These are phyloP conservation scores for Montipora foliosa DNA, from an alignment of 64 coral and sea anemone species.

Conservation along the genomic window DNA sequence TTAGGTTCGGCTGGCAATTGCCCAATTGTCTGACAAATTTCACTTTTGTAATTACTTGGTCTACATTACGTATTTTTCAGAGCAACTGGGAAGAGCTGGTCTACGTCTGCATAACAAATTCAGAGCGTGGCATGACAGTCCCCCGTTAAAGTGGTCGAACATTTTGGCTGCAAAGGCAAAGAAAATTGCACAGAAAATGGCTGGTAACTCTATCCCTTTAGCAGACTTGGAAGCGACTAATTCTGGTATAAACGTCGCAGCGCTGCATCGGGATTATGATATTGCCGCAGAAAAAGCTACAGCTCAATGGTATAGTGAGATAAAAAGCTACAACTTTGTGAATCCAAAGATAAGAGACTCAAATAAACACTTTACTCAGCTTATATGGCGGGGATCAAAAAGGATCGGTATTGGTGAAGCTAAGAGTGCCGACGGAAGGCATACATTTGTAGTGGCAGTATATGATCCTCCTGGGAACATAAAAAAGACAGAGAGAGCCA, in stretches of 20 bases:
- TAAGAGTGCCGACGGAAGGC: constrained; percentile 52
- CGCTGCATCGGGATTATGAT: constrained; percentile 57
- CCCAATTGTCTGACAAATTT: no score
- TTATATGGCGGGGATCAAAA: constrained; percentile 83
- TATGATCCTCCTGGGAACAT: constrained; percentile 86
- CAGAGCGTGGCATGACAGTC: constrained; percentile 83
- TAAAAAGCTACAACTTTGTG: constrained; percentile 76
- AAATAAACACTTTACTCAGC: constrained; percentile 83
- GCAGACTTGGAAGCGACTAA: constrained; percentile 41
- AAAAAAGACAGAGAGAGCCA: constrained; percentile 31
- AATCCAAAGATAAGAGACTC: constrained; percentile 54
- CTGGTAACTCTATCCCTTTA: constrained; percentile 32
- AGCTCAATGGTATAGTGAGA: constrained; percentile 85
- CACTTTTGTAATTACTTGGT: background rate
- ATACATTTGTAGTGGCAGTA: constrained; percentile 82
- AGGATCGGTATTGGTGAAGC: constrained; percentile 79
- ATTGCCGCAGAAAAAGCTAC: constrained; percentile 83
- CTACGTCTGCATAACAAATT: constrained; percentile 90
- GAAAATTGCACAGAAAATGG: constrained; percentile 68
- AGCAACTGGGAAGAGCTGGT: constrained; percentile 81
- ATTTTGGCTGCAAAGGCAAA: constrained; percentile 73
- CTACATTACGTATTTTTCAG: constrained; percentile 24
- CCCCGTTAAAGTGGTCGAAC: constrained; percentile 80
- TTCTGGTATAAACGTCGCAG: constrained; percentile 83
- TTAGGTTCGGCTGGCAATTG: no score